phyloP scores from a whole-genome alignment of 2,113 vertebrate species.

The Ictidomys tridecemlineatus region DNA sequence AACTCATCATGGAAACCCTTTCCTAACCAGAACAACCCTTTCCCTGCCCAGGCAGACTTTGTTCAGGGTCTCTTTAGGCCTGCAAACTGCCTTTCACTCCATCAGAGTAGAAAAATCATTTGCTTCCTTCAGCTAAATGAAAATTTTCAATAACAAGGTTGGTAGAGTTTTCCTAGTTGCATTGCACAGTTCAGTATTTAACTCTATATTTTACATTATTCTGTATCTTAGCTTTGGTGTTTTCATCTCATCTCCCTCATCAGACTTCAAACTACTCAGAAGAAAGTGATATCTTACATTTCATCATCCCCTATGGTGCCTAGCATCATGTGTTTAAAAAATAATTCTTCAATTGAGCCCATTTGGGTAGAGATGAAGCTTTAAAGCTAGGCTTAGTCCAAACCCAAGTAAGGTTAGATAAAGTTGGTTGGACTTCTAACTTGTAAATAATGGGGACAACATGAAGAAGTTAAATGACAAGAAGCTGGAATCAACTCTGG shows the following conservation, averaged over 20 bases:
- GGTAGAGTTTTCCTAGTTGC: background rate
- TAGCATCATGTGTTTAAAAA: background rate
- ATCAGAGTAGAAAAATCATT: background rate
- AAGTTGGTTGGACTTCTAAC: background rate
- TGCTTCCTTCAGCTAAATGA: background rate
- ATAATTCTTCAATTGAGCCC: background rate
- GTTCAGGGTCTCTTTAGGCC: background rate
- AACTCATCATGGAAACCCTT: background rate
- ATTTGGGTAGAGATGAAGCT: background rate
- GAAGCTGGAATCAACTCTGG: background rate
- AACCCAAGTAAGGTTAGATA: background rate
- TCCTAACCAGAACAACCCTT: background rate
- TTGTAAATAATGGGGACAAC: background rate
- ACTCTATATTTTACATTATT: background rate
- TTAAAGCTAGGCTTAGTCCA: background rate
- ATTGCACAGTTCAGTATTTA: conserved; percentile 8
- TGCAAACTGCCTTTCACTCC: background rate
- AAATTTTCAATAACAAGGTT: background rate
- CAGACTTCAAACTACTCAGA: background rate
- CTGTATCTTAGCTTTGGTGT: conserved; percentile 23
- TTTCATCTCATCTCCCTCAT: background rate
- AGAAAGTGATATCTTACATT: background rate
- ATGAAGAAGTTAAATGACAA: background rate
- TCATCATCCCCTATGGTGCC: background rate
- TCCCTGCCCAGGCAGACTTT: background rate